Conservation (phyloP, 2,888 invertebrate species). For the Caenorhabditis macrosperma region DNA sequence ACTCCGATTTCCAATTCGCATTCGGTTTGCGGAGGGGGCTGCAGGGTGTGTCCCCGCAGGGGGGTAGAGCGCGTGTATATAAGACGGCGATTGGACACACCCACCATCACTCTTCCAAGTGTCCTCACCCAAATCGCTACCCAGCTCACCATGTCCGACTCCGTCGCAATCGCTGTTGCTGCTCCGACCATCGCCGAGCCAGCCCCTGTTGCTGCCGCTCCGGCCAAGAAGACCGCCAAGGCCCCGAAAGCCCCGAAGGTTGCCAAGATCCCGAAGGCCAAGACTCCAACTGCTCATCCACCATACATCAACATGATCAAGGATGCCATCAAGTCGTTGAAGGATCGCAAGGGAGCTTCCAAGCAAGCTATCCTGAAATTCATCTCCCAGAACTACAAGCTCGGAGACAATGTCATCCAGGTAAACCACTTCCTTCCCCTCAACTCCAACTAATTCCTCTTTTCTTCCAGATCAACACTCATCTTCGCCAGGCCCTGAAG, state of each 20-base stretch:
- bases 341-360: constrained; percentile 82
- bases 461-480: constrained; percentile 78
- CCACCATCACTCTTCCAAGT: constrained; percentile 26
- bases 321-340: constrained; percentile 80
- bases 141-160: constrained; percentile 46
- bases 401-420: constrained; percentile 71
- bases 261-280: constrained; percentile 53
- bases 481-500: constrained; percentile 81
- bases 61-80: constrained; percentile 33
- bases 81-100: not conserved
- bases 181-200: constrained; percentile 17
- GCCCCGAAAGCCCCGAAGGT: constrained; percentile 45
- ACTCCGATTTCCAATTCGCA: not conserved
- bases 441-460: not conserved
- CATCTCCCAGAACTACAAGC: constrained; percentile 81
- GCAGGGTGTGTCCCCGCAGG: constrained; percentile 54
- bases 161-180: constrained; percentile 19
- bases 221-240: constrained; percentile 41
- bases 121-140: constrained; percentile 9
- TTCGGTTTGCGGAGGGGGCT: constrained; percentile 10
- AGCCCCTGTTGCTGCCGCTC: constrained; percentile 23
- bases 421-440: constrained; percentile 28
- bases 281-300: constrained; percentile 73
- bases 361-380: constrained; percentile 82
- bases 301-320: constrained; percentile 81